Base-by-base conservation (phyloP, 2,113 vertebrate species). In the Prietella phreatophila region DNA sequence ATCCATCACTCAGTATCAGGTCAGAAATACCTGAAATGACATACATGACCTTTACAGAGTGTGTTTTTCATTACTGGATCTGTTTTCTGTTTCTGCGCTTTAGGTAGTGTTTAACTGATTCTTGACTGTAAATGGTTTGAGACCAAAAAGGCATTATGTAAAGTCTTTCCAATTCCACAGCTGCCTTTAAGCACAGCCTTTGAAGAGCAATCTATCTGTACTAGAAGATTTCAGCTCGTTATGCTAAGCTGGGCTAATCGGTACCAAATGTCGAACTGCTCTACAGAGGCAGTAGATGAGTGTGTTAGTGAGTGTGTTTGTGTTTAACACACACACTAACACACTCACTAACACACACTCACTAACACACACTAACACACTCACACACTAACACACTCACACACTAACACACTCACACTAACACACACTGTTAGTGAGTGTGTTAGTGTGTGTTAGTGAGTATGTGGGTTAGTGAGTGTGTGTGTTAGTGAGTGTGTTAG, bases 151-250 rank as follows among this genome's bases (percentile, higher is more conserved):
- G 22, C 84, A 25, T 75, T 36, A 36, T 33, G 36, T 79, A 81
- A 86, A 75, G 53, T 39, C 39, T 60, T 76, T 17, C 25, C 25
- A 17, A 13, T 85, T 39, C 33, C 39, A 61, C 84, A 76, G 67
- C n/a, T 67, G 75, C 33, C 76, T 53, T 86, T 30, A 67, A 55
- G 69, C 2, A 25, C 61, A 39, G 60, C 60, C 85, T 65, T 56
- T 81, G 78, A 81, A 78, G 39, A 67, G 76, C 10, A 33, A 36
- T 13, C 39, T 50, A 15, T 22, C 42, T 30, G 75, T 9, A 47
- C 30, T 61, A 53, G 76, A 58, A 82, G 61, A 56, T 81, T 78
- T 55, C 30, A 69, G 85, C 25, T 58, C 78, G 39, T 39, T 82
- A 69, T n/a, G 50, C 30, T 69, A 55, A 82, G 61, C 78, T 81